These are phyloP conservation scores for Nymphalis polychloros DNA, from an alignment of 2,888 invertebrate genomes.

Conservation along the genomic window DNA sequence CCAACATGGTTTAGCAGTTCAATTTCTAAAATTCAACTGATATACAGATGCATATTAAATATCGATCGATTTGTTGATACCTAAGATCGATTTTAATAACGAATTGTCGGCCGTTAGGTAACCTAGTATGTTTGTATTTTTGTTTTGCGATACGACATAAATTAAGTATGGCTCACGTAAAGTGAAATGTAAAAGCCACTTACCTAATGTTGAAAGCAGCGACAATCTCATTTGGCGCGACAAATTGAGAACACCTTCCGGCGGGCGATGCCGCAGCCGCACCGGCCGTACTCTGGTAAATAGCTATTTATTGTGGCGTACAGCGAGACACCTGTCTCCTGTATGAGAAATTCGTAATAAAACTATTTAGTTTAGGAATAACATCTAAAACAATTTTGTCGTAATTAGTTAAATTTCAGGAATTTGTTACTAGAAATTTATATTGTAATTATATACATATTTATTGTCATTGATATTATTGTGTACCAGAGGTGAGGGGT, in stretches of 20 bases:
- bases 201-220: constrained; percentile 73
- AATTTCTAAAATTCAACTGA: too few relatives aligned
- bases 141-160: constrained; percentile 24
- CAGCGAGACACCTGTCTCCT: constrained; percentile 69
- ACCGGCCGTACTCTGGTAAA: constrained; percentile 62
- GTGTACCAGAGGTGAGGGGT: too few relatives aligned
- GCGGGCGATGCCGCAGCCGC: constrained; percentile 56
- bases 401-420: neutral
- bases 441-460: too few relatives aligned
- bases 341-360: constrained; percentile 44
- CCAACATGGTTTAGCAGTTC: too few relatives aligned
- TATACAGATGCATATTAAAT: too few relatives aligned
- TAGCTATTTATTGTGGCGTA: constrained; percentile 73
- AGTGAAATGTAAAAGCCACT: constrained; percentile 77
- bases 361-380: constrained; percentile 12
- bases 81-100: too few relatives aligned
- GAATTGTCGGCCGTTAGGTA: neutral
- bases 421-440: too few relatives aligned
- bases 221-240: constrained; percentile 77
- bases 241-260: constrained; percentile 79
- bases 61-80: too few relatives aligned
- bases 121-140: constrained; percentile 1
- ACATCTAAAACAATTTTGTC: neutral
- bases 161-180: constrained; percentile 44
- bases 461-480: too few relatives aligned